Evolutionary conservation across 1,140 invertebrate genomes (phyloP).

Genomic region (Drosophila chauvacae): DNA sequence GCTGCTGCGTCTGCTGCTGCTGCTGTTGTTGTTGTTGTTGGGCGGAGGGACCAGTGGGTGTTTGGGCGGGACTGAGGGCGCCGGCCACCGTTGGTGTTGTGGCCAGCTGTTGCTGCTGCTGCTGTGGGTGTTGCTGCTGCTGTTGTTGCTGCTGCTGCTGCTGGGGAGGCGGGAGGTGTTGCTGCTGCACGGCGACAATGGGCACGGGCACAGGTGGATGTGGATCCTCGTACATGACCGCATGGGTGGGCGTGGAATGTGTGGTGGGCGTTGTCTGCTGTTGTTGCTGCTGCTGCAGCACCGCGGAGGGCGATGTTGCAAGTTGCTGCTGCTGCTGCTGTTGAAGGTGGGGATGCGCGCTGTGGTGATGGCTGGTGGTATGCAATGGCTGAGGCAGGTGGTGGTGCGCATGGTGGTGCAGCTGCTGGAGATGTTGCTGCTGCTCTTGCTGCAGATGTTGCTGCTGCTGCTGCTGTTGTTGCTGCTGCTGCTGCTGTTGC

Average conservation of each 20-base stretch:
- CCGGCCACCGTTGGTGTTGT: constrained; percentile 71
- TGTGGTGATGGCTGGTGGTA: constrained; percentile 61
- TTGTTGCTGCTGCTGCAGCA: constrained; percentile 67
- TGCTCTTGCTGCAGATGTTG: constrained; percentile 59
- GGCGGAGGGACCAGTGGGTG: constrained; percentile 62
- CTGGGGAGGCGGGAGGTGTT: constrained; percentile 69
- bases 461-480: constrained; percentile 57
- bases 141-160: constrained; percentile 67
- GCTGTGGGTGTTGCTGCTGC: constrained; percentile 47
- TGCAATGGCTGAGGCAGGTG: constrained; percentile 73
- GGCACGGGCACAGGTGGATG: constrained; percentile 74
- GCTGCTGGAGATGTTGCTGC: constrained; percentile 71
- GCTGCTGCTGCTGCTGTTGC: constrained; percentile 51
- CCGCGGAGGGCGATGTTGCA: constrained; percentile 66
- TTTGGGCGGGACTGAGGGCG: constrained; percentile 77
- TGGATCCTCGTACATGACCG: constrained; percentile 84
- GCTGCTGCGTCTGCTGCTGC: constrained; percentile 63
- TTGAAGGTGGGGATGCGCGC: constrained; percentile 57
- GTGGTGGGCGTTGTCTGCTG: constrained; percentile 74
- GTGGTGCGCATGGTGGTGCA: constrained; percentile 75
- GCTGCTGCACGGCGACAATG: constrained; percentile 75
- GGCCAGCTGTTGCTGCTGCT: constrained; percentile 70
- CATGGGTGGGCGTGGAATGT: constrained; percentile 84
- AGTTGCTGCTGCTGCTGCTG: constrained; percentile 73
- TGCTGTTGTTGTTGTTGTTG: constrained; percentile 63